A percentile compares a stretch with the other conserved stretches of the same genome.
phyloP scores from a whole-genome alignment of 2,888 invertebrate species.

The Amiota minor region DNA sequence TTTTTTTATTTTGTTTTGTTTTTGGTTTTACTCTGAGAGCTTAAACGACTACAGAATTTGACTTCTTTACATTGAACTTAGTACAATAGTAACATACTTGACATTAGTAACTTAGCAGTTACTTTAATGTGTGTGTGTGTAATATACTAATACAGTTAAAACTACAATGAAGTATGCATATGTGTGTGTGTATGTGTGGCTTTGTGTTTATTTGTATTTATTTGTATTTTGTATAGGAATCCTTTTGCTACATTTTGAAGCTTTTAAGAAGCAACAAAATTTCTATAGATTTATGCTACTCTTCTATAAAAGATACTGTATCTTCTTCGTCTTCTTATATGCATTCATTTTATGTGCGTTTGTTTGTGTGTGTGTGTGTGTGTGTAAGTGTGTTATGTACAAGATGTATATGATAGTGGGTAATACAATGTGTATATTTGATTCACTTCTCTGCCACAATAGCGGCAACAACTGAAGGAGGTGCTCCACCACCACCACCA shows the following conservation, averaged over 20 bases:
- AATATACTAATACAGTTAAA: slow-evolving; percentile 42
- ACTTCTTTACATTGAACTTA: slow-evolving; percentile 57
- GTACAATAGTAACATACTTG: not conserved
- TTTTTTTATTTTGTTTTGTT: slow-evolving; percentile 17
- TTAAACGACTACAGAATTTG: slow-evolving; percentile 60
- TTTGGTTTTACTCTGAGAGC: slow-evolving; percentile 52
- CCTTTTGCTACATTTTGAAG: slow-evolving; percentile 41
- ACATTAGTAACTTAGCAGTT: slow-evolving; percentile 39
- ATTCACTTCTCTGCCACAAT: slow-evolving; percentile 45
- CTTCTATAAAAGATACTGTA: not conserved
- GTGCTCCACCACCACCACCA: slow-evolving; percentile 52
- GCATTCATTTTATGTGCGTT: slow-evolving; percentile 51
- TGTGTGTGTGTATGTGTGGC: slow-evolving; percentile 21
- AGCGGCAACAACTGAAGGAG: slow-evolving; percentile 38
- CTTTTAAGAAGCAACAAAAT: not conserved
- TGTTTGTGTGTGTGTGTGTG: slow-evolving; percentile 45
- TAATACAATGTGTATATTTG: not conserved
- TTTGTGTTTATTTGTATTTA: slow-evolving; percentile 35
- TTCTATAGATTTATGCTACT: slow-evolving; percentile 22
- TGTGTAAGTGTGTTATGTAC: slow-evolving; percentile 49
- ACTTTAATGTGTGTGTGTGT: slow-evolving; percentile 35
- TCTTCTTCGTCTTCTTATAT: slow-evolving; percentile 29
- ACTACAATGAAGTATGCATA: slow-evolving; percentile 37
- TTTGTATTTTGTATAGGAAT: slow-evolving; percentile 57
- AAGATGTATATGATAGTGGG: slow-evolving; percentile 43